Evolutionary conservation across 1,140 invertebrate species (phyloP), one percentile per base, ranked within the genome.

Genomic region (Latrodectus geometricus): DNA sequence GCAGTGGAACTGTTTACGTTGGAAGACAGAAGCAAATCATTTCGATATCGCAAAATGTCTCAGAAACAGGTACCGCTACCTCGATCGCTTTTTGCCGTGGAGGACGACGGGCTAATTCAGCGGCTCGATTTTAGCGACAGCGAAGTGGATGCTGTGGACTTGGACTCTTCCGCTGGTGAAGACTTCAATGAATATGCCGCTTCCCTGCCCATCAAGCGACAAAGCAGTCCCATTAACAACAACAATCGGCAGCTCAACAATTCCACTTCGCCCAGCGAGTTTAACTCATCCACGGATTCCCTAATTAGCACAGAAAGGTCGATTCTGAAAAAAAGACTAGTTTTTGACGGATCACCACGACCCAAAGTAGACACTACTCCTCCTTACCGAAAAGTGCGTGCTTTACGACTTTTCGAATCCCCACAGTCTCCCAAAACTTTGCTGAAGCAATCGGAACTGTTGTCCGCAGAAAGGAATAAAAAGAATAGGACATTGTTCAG

Each of bases 351-450:
- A 76, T 11, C 23, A 4, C 20, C 17, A n/a, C 2, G 21, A 52
- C 9, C 72, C 7, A 70, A 35, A 15, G 35, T 76, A 4, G 82
- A 84, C 50, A 75, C 49, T n/a, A 90, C 90, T 77, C 96, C 96
- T 17, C 96, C 96, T 8, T 96, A 96, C 89, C 95, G 95, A 90
- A 93, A 94, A 89, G 95, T 97, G 61, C 92, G 95, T 88, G 95
- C 95, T 0, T 91, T 97, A 49, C 93, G 95, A 78, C 91, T 97
- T 0, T 96, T 96, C 90, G 96, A 96, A 91, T 95, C 95, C 56
- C 96, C 96, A 12, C 93, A 95, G 74, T 96, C 96, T 15, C 96
- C 96, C 61, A 96, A 96, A 91, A 96, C 95, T 4, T 92, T 97
- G 20, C 91, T 96, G n/a, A 94, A 96, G 90, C 96, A 95, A 89